A percentile compares a stretch with the other conserved stretches of the same genome.
These are phyloP conservation scores for Seriola aureovittata DNA, from an alignment of 2,113 vertebrate species.

Conservation along the genomic window DNA sequence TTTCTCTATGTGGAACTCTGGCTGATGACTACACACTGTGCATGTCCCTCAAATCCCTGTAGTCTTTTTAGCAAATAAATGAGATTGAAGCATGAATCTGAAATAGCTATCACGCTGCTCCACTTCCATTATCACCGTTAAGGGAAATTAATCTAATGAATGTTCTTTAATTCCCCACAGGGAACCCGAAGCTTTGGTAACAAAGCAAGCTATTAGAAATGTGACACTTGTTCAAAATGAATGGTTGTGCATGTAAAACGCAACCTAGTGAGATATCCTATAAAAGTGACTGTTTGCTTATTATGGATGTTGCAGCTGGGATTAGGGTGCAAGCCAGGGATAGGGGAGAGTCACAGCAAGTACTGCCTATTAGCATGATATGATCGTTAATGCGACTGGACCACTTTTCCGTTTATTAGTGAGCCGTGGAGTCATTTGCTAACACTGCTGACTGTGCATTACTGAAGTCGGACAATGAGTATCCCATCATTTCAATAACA, in stretches of 20 bases:
- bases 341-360: not conserved
- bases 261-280: slow-evolving; percentile 32
- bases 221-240: slow-evolving; percentile 61
- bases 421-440: slow-evolving; percentile 12
- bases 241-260: slow-evolving; percentile 48
- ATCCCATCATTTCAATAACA: slow-evolving; percentile 24
- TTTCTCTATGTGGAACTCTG: slow-evolving; percentile 33
- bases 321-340: not conserved
- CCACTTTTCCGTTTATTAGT: slow-evolving; percentile 14
- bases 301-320: slow-evolving; percentile 43
- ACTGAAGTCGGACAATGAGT: slow-evolving; percentile 1
- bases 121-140: slow-evolving; percentile 73
- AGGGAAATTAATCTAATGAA: slow-evolving; percentile 80
- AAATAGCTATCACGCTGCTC: slow-evolving; percentile 73
- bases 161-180: slow-evolving; percentile 70
- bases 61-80: slow-evolving; percentile 72
- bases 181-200: slow-evolving; percentile 49
- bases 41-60: slow-evolving; percentile 62
- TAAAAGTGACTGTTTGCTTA: slow-evolving; percentile 49
- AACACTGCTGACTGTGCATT: slow-evolving; percentile 46
- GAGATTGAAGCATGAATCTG: slow-evolving; percentile 64
- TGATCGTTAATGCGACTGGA: slow-evolving; percentile 14
- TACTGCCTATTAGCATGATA: slow-evolving; percentile 47
- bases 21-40: slow-evolving; percentile 44
- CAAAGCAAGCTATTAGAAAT: slow-evolving; percentile 54